phyloP scores from a whole-genome alignment of 2,113 vertebrate genomes.

The Willisornis vidua region DNA sequence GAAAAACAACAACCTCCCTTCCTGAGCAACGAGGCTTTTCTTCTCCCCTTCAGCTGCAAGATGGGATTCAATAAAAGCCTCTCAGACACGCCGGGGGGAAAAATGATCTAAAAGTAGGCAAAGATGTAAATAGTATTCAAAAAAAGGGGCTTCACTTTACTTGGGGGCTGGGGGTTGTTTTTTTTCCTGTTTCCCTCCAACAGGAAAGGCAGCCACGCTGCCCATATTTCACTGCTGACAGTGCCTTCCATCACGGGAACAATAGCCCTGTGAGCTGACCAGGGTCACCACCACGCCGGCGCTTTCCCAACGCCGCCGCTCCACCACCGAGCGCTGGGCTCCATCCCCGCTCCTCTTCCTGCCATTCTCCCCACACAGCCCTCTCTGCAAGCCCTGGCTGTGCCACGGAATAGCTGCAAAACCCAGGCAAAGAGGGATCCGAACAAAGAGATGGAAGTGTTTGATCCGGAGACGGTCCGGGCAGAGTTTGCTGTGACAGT shows the following conservation, averaged over 20 bases:
- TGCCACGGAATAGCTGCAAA: background rate
- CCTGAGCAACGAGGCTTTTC: background rate
- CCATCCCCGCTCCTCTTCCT: background rate
- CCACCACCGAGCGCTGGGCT: background rate
- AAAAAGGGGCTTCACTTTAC: background rate
- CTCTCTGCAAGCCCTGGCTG: background rate
- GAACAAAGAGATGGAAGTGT: background rate
- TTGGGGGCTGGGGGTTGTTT: background rate
- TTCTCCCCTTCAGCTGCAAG: background rate
- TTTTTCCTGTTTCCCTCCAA: constrained; percentile 41
- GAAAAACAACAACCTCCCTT: background rate
- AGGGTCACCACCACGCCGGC: constrained; percentile 19
- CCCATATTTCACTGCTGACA: constrained; percentile 57
- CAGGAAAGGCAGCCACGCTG: constrained; percentile 49
- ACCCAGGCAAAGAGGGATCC: background rate
- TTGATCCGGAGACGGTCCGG: fast-evolving
- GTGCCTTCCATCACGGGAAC: constrained; percentile 45
- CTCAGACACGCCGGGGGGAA: background rate
- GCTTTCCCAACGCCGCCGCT: constrained; percentile 5
- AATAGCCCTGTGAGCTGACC: constrained; percentile 35
- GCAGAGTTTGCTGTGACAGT: background rate
- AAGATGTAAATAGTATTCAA: background rate
- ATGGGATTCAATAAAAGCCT: background rate
- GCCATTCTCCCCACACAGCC: background rate
- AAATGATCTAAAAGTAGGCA: background rate